Base-by-base conservation (phyloP, 2,888 invertebrate species). In the Folsomia candida region DNA sequence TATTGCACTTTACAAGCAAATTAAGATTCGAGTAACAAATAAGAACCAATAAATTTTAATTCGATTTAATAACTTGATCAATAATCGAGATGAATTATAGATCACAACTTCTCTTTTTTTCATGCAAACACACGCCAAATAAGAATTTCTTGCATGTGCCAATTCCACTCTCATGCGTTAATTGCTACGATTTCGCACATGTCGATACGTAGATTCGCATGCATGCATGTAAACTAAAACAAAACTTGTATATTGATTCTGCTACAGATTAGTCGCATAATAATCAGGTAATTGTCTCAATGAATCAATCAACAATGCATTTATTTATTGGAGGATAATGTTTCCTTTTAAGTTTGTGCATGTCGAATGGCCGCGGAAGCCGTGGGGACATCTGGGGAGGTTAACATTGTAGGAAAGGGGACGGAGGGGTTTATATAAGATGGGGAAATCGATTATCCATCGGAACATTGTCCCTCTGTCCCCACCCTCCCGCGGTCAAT, bases 261-360 rank as follows among this genome's bases (percentile, higher is more conserved):
- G 54, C 54, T 14, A 4, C 6, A 18, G 20, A 54, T 54, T 54
- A 54, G 18, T 54, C 18, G 22, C 54, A 20, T 54, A 54, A n/a
- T n/a, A n/a, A 54, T 54, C 54, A 54, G 54, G 54, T 54, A 54
- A 54, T 54, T 54, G 54, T 54, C 54, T 54, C 54, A 54, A 54
- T 37, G 37, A 37, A 37, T 37, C 37, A 37, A 37, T 37, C 37
- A 37, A 14, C 14, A 37, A 9, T 37, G 37, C 4, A n/a, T n/a
- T n/a, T n/a, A 47, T 18, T 18, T 47, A 47, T 47, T 18, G 18
- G 18, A 11, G 47, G 18, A 11, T 18, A 47, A 47, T 47, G 9
- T 9, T 18, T 47, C 9, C 9, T 47, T 47, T 47, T 18, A 11
- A 47, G 18, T 47, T 9, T 47, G 9, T 47, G 9, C 9, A 47